phyloP scores from a whole-genome alignment of 2,888 invertebrate genomes.

The Anticlea derivata region DNA sequence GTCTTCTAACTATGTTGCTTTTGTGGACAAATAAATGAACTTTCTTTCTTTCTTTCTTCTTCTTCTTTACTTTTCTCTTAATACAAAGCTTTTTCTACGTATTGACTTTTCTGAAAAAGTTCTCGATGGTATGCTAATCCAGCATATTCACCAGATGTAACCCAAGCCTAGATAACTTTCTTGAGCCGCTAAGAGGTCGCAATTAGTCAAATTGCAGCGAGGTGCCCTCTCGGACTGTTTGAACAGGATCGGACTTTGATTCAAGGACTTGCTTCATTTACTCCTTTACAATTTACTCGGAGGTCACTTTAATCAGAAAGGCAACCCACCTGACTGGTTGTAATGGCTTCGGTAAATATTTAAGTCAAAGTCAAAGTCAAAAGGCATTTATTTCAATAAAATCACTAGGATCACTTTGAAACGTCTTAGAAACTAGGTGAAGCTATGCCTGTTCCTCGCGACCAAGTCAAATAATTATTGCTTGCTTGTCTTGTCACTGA shows the following conservation, averaged over 20 bases:
- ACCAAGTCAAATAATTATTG: no score
- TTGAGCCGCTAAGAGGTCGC: constrained; percentile 29
- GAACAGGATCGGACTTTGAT: constrained; percentile 28
- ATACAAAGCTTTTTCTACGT: no score
- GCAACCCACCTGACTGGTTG: constrained; percentile 13
- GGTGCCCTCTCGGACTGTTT: constrained; percentile 26
- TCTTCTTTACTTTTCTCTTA: no score
- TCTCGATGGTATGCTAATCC: background rate
- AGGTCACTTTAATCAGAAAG: constrained; percentile 13
- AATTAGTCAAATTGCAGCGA: constrained; percentile 36
- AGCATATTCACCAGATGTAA: background rate
- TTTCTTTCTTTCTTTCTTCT: no score
- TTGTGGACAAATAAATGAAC: no score
- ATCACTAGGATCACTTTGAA: no score
- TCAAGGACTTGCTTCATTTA: constrained; percentile 19
- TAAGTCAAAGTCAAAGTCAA: no score
- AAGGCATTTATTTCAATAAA: no score
- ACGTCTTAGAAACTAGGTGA: no score
- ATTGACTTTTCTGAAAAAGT: background rate
- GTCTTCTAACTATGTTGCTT: no score
- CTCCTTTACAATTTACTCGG: constrained; percentile 13
- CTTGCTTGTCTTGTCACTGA: no score
- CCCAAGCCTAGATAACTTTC: constrained; percentile 24
- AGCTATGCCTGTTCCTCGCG: no score
- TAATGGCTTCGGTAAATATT: background rate